Evolutionary conservation across 1,140 invertebrate genomes (phyloP), one percentile per base, ranked within the genome.

Genomic region (Triops longicaudatus): DNA sequence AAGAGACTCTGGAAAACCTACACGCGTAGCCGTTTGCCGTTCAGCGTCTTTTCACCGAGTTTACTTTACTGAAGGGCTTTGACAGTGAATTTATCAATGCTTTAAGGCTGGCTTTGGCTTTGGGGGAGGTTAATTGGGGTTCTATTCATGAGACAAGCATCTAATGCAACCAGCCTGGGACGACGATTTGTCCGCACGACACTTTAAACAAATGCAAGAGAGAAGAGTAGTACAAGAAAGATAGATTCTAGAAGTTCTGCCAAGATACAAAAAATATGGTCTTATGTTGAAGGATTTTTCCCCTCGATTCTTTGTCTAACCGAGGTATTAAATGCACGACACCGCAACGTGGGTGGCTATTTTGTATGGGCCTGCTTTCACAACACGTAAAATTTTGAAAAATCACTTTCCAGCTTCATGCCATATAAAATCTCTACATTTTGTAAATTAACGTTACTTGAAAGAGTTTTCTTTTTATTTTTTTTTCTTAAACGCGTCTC

Each of bases 61-160:
- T 37, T 63, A 22, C 9, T 63, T n/a, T 63, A n/a, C 10, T 6
- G n/a, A 22, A 22, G 17, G 22, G 50, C 50, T 63, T 63, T 63
- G 50, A 63, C 50, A 63, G 50, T 63, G 50, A 22, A 63, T 63
- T 63, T 63, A 63, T 63, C 50, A 63, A 63, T 63, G 50, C 22
- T 63, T 17, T 63, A 63, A 63, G 50, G 22, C 50, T 63, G 31
- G 50, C 50, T 63, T 63, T 10, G 10, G 50, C 50, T 63, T 63
- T 63, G 50, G 50, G 50, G 50, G 50, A 63, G 50, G 50, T 63
- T 63, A 63, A 63, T 63, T 63, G 50, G 22, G 14, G 50, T 63
- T 63, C 17, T 63, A 63, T 63, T 63, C 50, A 63, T 63, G 50
- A 63, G 50, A 63, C 50, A 22, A 17, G 17, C 50, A 63, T 63